Percentiles rank a stretch among this genome's conserved stretches.
Conservation (phyloP, 2,113 vertebrate species). For the Gobio gobio region DNA sequence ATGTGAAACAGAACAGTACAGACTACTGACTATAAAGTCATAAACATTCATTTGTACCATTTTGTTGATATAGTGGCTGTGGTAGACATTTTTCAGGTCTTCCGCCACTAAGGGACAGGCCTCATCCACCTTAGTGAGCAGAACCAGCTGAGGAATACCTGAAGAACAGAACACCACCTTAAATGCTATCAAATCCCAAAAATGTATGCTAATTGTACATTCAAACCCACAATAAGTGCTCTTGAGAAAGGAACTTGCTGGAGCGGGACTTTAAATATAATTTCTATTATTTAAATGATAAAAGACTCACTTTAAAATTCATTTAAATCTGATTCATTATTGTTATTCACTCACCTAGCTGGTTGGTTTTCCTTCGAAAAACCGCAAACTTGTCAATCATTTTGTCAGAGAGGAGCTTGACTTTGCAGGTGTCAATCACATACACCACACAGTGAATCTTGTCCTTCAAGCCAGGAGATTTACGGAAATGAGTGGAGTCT, state of each 20-base stretch:
- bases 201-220: too few relatives aligned
- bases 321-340: background rate
- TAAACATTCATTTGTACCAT: constrained; percentile 56
- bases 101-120: constrained; percentile 67
- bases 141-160: constrained; percentile 73
- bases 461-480: constrained; percentile 49
- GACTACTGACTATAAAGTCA: background rate
- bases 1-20: background rate
- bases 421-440: constrained; percentile 68
- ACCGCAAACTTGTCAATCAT: constrained; percentile 69
- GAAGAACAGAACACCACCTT: background rate
- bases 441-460: constrained; percentile 69
- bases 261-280: too few relatives aligned
- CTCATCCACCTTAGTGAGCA: constrained; percentile 75
- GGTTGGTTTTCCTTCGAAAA: constrained; percentile 69
- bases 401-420: constrained; percentile 62
- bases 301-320: background rate
- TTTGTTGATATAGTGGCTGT: constrained; percentile 64
- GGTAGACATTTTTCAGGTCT: constrained; percentile 68
- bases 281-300: background rate
- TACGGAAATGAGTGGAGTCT: constrained; percentile 5
- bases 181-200: background rate
- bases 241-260: too few relatives aligned
- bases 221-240: too few relatives aligned
- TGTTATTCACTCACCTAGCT: constrained; percentile 54